Evolutionary conservation across 2,888 invertebrate species (phyloP).

Genomic region (Parnassius mnemosyne): DNA sequence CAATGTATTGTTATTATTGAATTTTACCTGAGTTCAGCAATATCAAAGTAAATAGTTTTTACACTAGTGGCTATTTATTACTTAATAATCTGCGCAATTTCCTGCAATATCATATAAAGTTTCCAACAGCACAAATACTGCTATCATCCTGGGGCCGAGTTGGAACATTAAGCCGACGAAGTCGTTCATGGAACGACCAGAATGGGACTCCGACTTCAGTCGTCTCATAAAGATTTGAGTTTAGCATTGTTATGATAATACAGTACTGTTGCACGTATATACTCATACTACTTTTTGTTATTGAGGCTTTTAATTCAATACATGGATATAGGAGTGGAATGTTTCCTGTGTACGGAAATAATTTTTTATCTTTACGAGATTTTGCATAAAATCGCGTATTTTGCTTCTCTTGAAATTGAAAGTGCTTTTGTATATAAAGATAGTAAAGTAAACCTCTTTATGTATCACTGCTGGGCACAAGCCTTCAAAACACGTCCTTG

Average conservation of each 20-base stretch:
- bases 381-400: not conserved
- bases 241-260: conserved; percentile 16
- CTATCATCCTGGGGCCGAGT: conserved; percentile 6
- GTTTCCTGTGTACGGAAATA: conserved; percentile 1
- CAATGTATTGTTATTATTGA: too few species aligned
- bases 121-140: conserved; percentile 3
- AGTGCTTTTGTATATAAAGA: too few species aligned
- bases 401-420: not conserved
- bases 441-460: too few species aligned
- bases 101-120: not conserved
- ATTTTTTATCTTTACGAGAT: conserved; percentile 1
- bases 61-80: not conserved
- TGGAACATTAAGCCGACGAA: conserved; percentile 5
- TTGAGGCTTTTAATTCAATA: conserved; percentile 4
- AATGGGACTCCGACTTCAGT: conserved; percentile 8
- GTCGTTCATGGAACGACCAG: not conserved
- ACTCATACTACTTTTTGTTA: conserved; percentile 13
- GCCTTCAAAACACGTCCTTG: too few species aligned
- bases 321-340: conserved; percentile 8
- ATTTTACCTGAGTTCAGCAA: too few species aligned
- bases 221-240: conserved; percentile 13
- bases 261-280: conserved; percentile 2
- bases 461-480: too few species aligned
- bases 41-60: too few species aligned
- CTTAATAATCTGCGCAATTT: conserved; percentile 2